Conservation (phyloP, 2,113 vertebrate species). For the Telmatochromis bifrenatus region DNA sequence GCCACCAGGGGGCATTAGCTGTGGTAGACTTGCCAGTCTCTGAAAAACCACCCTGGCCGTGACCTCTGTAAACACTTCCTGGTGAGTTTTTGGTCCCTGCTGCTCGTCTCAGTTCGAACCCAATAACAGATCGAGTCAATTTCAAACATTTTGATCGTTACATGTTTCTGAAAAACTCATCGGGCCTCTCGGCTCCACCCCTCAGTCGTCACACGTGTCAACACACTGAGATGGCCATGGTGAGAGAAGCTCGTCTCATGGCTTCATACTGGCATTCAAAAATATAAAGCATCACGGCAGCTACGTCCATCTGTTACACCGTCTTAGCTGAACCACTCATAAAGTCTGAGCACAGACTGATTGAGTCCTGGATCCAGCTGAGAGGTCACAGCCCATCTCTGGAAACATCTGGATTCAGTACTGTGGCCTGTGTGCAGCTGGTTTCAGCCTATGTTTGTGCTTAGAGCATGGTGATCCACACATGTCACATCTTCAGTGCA, state of each 20-base stretch:
- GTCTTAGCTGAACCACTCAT: not conserved
- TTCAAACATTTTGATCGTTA: not conserved
- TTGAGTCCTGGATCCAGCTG: not conserved
- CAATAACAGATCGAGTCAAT: not conserved
- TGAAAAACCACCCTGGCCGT: not conserved
- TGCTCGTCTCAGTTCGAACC: not conserved
- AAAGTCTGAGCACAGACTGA: not conserved
- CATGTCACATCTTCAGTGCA: not conserved
- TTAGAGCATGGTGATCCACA: not conserved
- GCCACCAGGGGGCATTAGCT: not conserved
- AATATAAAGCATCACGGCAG: not conserved
- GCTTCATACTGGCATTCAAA: not conserved
- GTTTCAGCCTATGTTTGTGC: not conserved
- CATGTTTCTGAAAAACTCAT: not conserved
- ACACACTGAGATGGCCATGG: not conserved
- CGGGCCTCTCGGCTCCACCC: not conserved
- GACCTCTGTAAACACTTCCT: not conserved
- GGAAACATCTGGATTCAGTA: not conserved
- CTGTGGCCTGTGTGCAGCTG: not conserved
- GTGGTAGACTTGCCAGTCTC: not conserved
- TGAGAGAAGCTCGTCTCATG: not conserved
- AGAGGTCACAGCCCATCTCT: not conserved
- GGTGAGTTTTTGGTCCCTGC: not conserved
- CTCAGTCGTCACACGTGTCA: not conserved
- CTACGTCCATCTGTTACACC: not conserved